Conservation (phyloP, 2,113 vertebrate genomes). For the Thryonomys swinderianus region DNA sequence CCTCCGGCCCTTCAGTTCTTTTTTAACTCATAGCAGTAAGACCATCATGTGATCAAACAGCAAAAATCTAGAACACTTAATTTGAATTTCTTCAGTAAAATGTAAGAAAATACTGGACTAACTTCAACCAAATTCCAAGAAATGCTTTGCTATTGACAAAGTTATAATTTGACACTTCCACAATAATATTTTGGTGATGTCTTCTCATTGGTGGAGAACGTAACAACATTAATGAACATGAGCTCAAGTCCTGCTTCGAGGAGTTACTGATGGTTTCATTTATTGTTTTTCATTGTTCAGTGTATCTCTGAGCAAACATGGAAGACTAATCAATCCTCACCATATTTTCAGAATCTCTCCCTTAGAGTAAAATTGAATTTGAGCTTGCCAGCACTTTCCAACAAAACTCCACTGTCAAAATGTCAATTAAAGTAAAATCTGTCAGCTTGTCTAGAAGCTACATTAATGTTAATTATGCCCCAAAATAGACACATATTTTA, state of each 20-base stretch:
- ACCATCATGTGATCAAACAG: neutral
- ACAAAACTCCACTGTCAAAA: conserved; percentile 54
- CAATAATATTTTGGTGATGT: neutral
- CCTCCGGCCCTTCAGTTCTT: neutral
- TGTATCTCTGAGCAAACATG: conserved; percentile 77
- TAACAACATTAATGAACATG: conserved; percentile 45
- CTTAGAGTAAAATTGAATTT: conserved; percentile 69
- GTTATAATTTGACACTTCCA: conserved; percentile 18
- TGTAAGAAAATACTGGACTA: neutral
- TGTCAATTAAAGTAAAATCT: conserved; percentile 71
- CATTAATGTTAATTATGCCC: conserved; percentile 44
- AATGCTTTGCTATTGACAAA: neutral
- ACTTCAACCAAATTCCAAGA: neutral
- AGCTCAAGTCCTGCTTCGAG: conserved; percentile 18
- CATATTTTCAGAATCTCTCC: conserved; percentile 73
- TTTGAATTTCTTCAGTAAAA: neutral
- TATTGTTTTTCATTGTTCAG: conserved; percentile 77
- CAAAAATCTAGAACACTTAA: neutral
- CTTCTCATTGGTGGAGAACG: conserved; percentile 21
- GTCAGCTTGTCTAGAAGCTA: conserved; percentile 27
- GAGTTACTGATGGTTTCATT: conserved; percentile 74
- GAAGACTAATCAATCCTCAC: conserved; percentile 82
- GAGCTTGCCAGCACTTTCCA: conserved; percentile 61
- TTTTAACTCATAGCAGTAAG: neutral
- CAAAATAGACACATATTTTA: conserved; percentile 49